Conservation (phyloP, 2,797 vertebrate species). For the Xiphorhynchus erythropygius region DNA sequence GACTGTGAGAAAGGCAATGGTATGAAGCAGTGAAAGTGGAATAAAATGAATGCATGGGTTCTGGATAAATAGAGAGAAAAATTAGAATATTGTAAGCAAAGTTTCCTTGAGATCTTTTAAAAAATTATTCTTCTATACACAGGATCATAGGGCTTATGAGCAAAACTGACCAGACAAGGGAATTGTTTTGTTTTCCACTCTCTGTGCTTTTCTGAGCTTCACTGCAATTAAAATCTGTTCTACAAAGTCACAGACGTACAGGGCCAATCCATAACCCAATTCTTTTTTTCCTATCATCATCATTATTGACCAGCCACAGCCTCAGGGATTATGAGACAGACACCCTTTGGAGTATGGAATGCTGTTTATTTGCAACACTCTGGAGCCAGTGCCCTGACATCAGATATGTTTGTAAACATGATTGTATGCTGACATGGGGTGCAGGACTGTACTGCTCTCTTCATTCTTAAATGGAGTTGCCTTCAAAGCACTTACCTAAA, state of each 20-base stretch:
- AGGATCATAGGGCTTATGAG: neutral
- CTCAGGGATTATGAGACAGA: conserved; percentile 55
- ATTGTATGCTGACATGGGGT: neutral
- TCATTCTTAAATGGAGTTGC: conserved; percentile 33
- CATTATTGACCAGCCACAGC: conserved; percentile 32
- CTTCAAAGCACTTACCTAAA: conserved; percentile 32
- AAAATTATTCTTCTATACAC: neutral
- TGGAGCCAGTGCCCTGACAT: conserved; percentile 32
- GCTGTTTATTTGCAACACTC: conserved; percentile 25
- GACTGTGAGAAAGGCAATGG: neutral
- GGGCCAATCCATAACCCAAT: conserved; percentile 35
- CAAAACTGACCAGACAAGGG: neutral
- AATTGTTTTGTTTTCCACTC: neutral
- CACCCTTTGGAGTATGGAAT: conserved; percentile 39
- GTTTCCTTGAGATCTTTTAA: neutral
- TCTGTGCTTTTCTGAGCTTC: neutral
- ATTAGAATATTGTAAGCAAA: neutral
- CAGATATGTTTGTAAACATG: conserved; percentile 41
- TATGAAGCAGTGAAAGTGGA: neutral
- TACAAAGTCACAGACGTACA: neutral
- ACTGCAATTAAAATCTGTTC: conserved; percentile 12
- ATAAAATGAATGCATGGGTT: neutral
- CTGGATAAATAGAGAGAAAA: neutral
- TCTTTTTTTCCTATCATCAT: conserved; percentile 14
- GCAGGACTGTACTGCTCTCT: conserved; percentile 2